Evolutionary conservation across 2,888 invertebrate species (phyloP), one percentile per base, ranked within the genome.

Genomic region (Spicauda simplicius): DNA sequence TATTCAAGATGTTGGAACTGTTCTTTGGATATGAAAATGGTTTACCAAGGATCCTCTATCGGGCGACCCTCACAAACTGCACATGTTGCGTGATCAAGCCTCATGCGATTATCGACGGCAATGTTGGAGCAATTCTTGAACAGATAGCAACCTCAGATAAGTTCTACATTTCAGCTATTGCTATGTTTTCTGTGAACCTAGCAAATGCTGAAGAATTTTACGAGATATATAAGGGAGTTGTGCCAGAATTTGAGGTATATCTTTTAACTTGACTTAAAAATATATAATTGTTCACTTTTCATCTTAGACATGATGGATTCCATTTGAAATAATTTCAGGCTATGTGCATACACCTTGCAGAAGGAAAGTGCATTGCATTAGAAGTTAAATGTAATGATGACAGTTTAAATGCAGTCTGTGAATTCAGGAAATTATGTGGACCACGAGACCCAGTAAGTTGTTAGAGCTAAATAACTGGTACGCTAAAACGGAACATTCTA

Each of bases 51-150:
- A 74, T 91, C 53, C 83, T 85, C 4, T 88, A 80, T 68, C 77
- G 94, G 84, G 95, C 95, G n/a, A 94, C 95, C 7, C 87, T 95
- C 5, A 87, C 94, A 70, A 94, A 96, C 71, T 96, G 96, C 72
- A 96, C 97, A 0, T 95, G 97, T 73, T 97, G 97, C 77, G 88
- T 99, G 25, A 96, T 99, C 64, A 98, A 98, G 83, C 98, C 99
- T 0, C 98, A 98, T 83, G 96, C 96, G 37, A 93, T 99, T 19
- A 94, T 95, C 74, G 96, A 97, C 77, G 96, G 96, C 81, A 93
- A 95, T 71, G 80, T 94, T 66, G 98, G 98, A 0, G 88, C 94
- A 69, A 97, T 98, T 54, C 88, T 98, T 19, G 94, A 94, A 64
- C 95, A 95, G 68, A 97, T 98, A 69, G 93, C 94, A 56, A 95